phyloP scores from a whole-genome alignment of 1,140 invertebrate species.

The Homarus americanus region DNA sequence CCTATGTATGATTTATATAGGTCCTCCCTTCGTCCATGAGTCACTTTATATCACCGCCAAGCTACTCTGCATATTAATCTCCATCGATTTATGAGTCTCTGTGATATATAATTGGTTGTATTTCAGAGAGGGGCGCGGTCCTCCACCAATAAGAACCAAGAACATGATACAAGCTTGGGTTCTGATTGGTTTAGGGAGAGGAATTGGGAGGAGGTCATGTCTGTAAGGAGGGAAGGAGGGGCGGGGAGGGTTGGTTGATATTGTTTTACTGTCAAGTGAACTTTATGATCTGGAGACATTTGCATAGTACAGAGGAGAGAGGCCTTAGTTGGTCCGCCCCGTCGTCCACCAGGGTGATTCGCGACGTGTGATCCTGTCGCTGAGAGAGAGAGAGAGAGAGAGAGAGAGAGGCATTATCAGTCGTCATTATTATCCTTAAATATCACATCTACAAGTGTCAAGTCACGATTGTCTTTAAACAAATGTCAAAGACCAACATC shows the following conservation, averaged over 20 bases:
- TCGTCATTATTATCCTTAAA: too few species aligned
- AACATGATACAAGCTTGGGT: background rate
- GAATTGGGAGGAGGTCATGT: too few species aligned
- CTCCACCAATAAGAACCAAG: conserved; percentile 33
- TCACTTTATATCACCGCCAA: conserved; percentile 44
- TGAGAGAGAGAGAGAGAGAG: too few species aligned
- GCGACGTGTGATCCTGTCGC: too few species aligned
- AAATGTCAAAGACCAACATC: conserved; percentile 5
- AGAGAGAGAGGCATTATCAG: too few species aligned
- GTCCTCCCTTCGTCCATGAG: conserved; percentile 33
- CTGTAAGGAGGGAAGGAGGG: background rate
- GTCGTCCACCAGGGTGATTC: too few species aligned
- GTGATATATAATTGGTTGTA: conserved; percentile 67
- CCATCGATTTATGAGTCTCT: conserved; percentile 59
- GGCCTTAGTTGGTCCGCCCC: conserved; percentile 20
- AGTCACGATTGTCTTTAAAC: too few species aligned
- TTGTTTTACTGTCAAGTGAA: conserved; percentile 65
- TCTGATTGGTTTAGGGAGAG: too few species aligned
- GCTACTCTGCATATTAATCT: conserved; percentile 68
- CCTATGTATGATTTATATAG: conserved; percentile 48
- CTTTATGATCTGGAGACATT: conserved; percentile 66
- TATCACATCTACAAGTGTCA: too few species aligned
- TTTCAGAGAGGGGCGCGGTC: conserved; percentile 24
- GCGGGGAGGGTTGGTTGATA: conserved; percentile 28
- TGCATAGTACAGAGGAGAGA: conserved; percentile 63